Percentiles rank a stretch among this genome's conserved stretches.
Evolutionary conservation across 92 coral and sea anemone genomes (phyloP).

Genomic region (Umimayanthus kanabou): DNA sequence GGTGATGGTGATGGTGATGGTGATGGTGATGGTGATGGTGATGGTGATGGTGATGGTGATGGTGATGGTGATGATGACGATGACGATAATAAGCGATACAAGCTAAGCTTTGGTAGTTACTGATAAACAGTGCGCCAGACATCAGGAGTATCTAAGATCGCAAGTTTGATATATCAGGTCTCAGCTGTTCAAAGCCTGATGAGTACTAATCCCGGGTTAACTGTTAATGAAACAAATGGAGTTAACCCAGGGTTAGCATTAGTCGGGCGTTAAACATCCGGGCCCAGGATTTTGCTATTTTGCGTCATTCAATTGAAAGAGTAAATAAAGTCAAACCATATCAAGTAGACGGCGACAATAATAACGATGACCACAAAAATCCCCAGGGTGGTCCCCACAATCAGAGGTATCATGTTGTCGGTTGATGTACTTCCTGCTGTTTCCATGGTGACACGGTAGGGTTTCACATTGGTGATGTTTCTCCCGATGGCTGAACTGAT

Average conservation of each 20-base stretch:
- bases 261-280: too few relatives aligned
- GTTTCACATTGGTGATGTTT: slow-evolving; percentile 24
- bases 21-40: too few relatives aligned
- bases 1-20: too few relatives aligned
- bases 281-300: too few relatives aligned
- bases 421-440: neutral
- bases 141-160: neutral
- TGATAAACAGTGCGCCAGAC: neutral
- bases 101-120: too few relatives aligned
- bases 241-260: too few relatives aligned
- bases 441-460: slow-evolving; percentile 13
- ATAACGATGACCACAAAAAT: neutral
- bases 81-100: too few relatives aligned
- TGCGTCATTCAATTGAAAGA: neutral
- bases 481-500: slow-evolving; percentile 34
- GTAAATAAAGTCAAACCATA: neutral
- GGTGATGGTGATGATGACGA: too few relatives aligned
- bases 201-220: too few relatives aligned
- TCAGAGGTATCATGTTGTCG: neutral
- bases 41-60: too few relatives aligned
- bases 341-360: slow-evolving; percentile 11
- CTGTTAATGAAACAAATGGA: too few relatives aligned
- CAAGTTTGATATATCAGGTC: neutral
- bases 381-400: slow-evolving; percentile 22
- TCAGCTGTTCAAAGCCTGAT: too few relatives aligned